Conservation (phyloP, 2,888 invertebrate genomes). For the Disparrhopalites patrizii region DNA sequence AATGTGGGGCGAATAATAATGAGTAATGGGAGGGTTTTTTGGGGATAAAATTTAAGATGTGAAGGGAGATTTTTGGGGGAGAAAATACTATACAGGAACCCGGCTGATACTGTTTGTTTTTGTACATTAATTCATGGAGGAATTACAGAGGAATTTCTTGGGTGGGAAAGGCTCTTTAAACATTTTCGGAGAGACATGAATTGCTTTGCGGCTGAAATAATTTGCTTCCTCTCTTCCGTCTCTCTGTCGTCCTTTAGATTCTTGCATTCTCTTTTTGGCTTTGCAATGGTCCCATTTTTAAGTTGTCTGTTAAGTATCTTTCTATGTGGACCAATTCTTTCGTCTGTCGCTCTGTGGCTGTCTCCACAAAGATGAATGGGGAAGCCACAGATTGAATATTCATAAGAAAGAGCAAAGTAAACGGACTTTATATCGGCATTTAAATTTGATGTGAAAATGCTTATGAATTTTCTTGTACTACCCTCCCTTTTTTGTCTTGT, state of each 20-base stretch:
- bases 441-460: no score
- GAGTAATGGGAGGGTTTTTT: neutral
- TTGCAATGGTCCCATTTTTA: neutral
- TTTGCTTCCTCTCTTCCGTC: slow-evolving; percentile 12
- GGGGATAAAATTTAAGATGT: neutral
- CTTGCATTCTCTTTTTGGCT: neutral
- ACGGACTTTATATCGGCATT: no score
- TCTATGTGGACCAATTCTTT: neutral
- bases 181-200: no score
- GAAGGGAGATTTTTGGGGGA: neutral
- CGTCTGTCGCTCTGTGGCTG: no score
- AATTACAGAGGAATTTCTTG: slow-evolving; percentile 14
- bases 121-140: neutral
- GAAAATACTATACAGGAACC: neutral
- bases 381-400: no score
- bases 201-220: no score
- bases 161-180: slow-evolving; percentile 15
- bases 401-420: no score
- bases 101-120: neutral
- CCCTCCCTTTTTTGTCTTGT: no score
- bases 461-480: no score
- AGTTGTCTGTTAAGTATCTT: neutral
- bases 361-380: no score
- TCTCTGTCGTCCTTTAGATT: neutral
- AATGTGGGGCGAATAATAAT: no score